Evolutionary conservation across 53 echinoderm and acorn worm genomes (phyloP), one percentile per base, ranked within the genome.

Genomic region (Antedon mediterranea): DNA sequence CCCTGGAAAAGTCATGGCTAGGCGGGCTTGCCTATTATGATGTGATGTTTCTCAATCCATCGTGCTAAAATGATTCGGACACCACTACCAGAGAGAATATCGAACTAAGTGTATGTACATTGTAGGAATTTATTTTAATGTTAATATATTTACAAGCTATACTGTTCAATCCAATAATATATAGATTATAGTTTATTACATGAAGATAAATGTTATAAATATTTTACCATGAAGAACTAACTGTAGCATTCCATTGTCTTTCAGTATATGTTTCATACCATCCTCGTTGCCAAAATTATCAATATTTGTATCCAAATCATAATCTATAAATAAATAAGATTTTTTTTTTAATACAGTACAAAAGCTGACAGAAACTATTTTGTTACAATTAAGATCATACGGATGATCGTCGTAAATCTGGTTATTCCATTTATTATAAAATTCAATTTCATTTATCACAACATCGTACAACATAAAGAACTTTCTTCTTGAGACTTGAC

Each of bases 171-270:
- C 15, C n/a, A n/a, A n/a, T n/a, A 30, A 9, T 30, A 73, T 15
- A 28, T 72, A 34, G 8, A 34, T 34, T 33, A 0, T 31, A 28
- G 34, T 7, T 28, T 15, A 14, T 28, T 9, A 15, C 28, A n/a
- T n/a, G n/a, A n/a, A n/a, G n/a, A 73, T 23, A 26, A 32, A 18
- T 2, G n/a, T 9, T 30, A 26, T 4, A 31, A 11, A 34, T 20
- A 0, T 31, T 75, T 79, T 43, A 89, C 89, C 83, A 77, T 85
- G 89, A 34, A 89, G 73, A 44, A 89, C 79, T 41, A 89, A 78
- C 73, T 89, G 85, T 14, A 89, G 77, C 89, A 89, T 89, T 37
- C 89, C 89, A 44, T 89, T 89, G 32, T 89, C 83, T 28, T 82
- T 85, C 76, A 88, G 74, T 71, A 78, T 29, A 43, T 32, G 75